phyloP scores from a whole-genome alignment of 2,113 vertebrate species.

The Pitta sordida region DNA sequence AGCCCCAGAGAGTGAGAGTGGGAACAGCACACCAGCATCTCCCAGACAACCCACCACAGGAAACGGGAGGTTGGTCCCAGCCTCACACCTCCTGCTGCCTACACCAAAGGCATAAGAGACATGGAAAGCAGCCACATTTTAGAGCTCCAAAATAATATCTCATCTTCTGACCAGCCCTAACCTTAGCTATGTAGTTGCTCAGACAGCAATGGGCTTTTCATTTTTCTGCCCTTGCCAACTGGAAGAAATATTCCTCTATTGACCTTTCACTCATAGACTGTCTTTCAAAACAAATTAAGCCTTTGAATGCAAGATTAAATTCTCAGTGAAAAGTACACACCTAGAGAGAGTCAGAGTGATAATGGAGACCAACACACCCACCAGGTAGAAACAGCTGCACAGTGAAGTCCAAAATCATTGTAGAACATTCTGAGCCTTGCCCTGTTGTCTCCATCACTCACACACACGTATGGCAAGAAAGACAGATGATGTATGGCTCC shows the following conservation, averaged over 20 bases:
- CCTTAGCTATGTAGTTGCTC: not conserved
- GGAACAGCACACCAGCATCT: not conserved
- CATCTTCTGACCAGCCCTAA: not conserved
- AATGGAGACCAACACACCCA: not conserved
- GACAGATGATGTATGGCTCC: conserved; percentile 30
- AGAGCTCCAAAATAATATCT: not conserved
- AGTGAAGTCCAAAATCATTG: rapidly evolving
- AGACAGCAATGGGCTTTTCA: not conserved
- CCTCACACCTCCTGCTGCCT: not conserved
- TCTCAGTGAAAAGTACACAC: not conserved
- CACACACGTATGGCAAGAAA: not conserved
- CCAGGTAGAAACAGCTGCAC: not conserved
- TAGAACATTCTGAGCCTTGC: rapidly evolving
- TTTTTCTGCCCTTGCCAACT: not conserved
- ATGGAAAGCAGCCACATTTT: not conserved
- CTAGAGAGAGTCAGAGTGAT: not conserved
- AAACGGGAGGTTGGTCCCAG: not conserved
- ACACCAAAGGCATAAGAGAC: not conserved
- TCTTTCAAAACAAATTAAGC: not conserved
- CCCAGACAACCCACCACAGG: not conserved
- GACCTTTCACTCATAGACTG: not conserved
- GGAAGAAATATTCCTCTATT: not conserved
- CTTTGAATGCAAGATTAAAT: not conserved
- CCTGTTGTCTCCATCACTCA: conserved; percentile 3
- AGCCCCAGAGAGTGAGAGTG: not conserved